Evolutionary conservation across 2,797 vertebrate species (phyloP), one percentile per base, ranked within the genome.

Genomic region (Enteromius afrohamiltoni): DNA sequence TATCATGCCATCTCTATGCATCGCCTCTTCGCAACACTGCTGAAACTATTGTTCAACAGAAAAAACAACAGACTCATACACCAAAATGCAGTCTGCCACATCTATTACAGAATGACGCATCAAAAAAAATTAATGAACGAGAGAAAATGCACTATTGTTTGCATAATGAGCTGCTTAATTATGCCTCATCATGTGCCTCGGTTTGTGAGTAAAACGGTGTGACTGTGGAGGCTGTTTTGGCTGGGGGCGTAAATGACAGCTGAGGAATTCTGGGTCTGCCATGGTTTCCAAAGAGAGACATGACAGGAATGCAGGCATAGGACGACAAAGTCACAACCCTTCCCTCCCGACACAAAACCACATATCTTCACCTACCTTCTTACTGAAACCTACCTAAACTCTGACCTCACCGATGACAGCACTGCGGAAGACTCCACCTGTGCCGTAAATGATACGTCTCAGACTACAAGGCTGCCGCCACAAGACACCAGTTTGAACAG

Each of bases 231-330:
- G 40, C 8, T 45, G 19, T 58, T 83, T 69, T 42, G 21, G 89
- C 89, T 91, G 90, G 90, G 89, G 91, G 91, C 91, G 93, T 94
- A 94, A 92, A 88, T 95, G 95, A 96, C 96, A 97, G 96, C 96
- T 97, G 96, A 96, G 94, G 95, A 96, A 97, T 95, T 96, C 91
- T 85, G 85, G 90, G 92, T 94, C 95, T 92, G 92, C 93, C 93
- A 94, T 86, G 93, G 93, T 97, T 96, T 97, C 95, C 93, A 96
- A 40, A 88, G 88, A 94, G 91, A 93, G 94, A 94, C 95, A 96
- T 95, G 93, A 93, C 92, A 96, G 93, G 96, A 97, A 98, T 96
- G 95, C 90, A 91, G 80, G 71, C 91, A 91, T 85, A 93, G 93
- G 93, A 94, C 92, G 93, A 93, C 95, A 88, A 89, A 94, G 91